Base-by-base conservation (phyloP, 1,140 invertebrate species). In the Tachypleus tridentatus region DNA sequence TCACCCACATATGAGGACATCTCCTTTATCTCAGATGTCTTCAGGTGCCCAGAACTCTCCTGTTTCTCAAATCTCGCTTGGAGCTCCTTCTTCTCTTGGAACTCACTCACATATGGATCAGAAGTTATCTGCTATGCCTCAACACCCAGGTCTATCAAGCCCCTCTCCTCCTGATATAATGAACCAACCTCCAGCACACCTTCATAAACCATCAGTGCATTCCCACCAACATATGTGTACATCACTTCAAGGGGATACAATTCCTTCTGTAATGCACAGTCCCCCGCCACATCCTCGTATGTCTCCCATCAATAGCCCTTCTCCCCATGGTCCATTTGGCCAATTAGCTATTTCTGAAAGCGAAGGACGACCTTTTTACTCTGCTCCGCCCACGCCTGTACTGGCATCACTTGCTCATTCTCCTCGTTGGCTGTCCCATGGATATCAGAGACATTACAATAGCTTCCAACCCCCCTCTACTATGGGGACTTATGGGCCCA, bases 371-470 rank as follows among this genome's bases (percentile, higher is more conserved):
- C 65, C 68, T 50, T 69, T 69, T 58, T 69, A 69, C 51, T 69
- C 68, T 58, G 68, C 68, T 29, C 68, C 68, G 6, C 63, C 68
- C 4, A 69, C 68, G n/a, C 68, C 68, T 4, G 63, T 69, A 29
- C 60, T 64, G 7, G 58, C 62, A 11, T 63, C 66, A 54, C 64
- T 67, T 51, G 52, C 66, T 9, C 68, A 62, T 4, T 60, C 68
- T 56, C 60, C 68, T 49, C 61, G 68, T 6, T 69, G 68, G 68
- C 56, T 69, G 8, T 61, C 68, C 7, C 67, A 68, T 47, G 67
- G 62, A 50, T 60, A 60, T n/a, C 57, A 51, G 11, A 57, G 68
- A 48, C 64, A 69, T 47, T 69, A 69, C 57, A 62, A 66, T 53
- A 63, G 52, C 57, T 69, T 69, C 49, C 68, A 69, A 10, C 57